These are phyloP conservation scores for Oophaga sylvatica DNA, from an alignment of 2,797 vertebrate species.

Conservation along the genomic window DNA sequence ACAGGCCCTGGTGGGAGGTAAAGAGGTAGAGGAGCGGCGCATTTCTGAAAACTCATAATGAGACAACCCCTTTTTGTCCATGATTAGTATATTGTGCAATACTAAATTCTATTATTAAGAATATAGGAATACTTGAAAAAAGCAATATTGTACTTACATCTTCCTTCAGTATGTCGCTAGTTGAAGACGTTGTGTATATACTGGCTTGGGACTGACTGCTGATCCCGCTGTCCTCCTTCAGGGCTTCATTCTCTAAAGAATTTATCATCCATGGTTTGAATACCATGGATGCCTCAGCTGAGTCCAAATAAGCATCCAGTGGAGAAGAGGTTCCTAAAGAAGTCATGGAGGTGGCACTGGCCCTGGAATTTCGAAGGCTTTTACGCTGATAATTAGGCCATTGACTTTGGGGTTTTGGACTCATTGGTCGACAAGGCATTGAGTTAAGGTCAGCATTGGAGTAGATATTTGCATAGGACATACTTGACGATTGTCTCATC, in stretches of 20 bases:
- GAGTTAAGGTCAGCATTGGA: conserved; percentile 67
- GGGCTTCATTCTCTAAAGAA: conserved; percentile 70
- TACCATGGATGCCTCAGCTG: conserved; percentile 77
- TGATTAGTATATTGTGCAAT: neutral
- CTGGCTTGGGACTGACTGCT: conserved; percentile 75
- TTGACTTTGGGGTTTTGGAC: conserved; percentile 85
- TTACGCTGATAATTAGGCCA: conserved; percentile 70
- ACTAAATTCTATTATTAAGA: neutral
- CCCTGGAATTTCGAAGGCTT: conserved; percentile 73
- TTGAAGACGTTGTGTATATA: conserved; percentile 73
- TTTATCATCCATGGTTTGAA: conserved; percentile 78
- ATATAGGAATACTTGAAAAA: neutral
- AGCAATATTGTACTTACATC: conserved; percentile 80
- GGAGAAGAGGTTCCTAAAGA: conserved; percentile 75
- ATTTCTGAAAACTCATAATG: too few species aligned
- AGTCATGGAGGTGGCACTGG: conserved; percentile 76
- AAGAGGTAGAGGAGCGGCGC: too few species aligned
- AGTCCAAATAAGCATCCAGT: conserved; percentile 71
- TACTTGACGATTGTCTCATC: conserved; percentile 67
- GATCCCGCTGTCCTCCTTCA: conserved; percentile 72
- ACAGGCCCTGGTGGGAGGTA: too few species aligned
- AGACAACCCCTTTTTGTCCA: too few species aligned
- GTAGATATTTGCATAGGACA: conserved; percentile 67
- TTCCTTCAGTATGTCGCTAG: conserved; percentile 70
- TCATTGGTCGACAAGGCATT: conserved; percentile 82